phyloP scores from a whole-genome alignment of 2,888 invertebrate genomes.

The Ferdinandea cuprea region DNA sequence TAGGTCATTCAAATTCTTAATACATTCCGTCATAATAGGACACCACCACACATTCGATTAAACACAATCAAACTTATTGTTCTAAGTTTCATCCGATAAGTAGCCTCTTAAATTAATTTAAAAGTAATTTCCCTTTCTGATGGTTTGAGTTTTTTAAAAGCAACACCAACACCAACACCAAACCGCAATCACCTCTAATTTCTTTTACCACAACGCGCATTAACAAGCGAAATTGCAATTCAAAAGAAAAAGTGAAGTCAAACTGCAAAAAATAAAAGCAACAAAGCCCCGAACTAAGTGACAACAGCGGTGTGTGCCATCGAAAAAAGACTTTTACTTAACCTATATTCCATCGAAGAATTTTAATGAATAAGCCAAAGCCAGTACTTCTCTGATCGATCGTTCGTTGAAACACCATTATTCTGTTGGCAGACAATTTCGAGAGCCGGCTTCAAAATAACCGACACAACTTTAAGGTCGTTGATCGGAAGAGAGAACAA shows the following conservation, averaged over 20 bases:
- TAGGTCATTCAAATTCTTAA: too few species aligned
- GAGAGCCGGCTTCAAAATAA: neutral
- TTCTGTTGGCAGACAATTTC: slow-evolving; percentile 11
- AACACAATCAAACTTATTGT: too few species aligned
- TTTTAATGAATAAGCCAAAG: slow-evolving; percentile 46
- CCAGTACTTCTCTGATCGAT: slow-evolving; percentile 30
- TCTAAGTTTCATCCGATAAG: neutral
- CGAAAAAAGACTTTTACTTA: slow-evolving; percentile 52
- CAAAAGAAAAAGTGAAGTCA: slow-evolving; percentile 49
- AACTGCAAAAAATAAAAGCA: slow-evolving; percentile 39
- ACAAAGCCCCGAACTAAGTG: slow-evolving; percentile 10
- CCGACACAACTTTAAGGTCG: slow-evolving; percentile 16
- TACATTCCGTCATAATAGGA: too few species aligned
- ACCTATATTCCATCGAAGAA: slow-evolving; percentile 48
- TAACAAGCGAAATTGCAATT: slow-evolving; percentile 37
- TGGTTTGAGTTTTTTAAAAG: slow-evolving; percentile 17
- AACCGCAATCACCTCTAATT: slow-evolving; percentile 52
- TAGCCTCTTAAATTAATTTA: neutral
- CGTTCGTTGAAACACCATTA: slow-evolving; percentile 47
- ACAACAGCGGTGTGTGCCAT: slow-evolving; percentile 12
- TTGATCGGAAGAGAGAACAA: slow-evolving; percentile 13
- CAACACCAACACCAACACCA: too few species aligned
- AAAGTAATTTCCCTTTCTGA: slow-evolving; percentile 1
- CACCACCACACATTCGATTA: too few species aligned
- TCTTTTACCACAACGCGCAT: slow-evolving; percentile 36